Percentiles rank a stretch among this genome's conserved stretches.
These are phyloP conservation scores for Periplaneta americana DNA, from an alignment of 1,140 invertebrate species.

Conservation along the genomic window DNA sequence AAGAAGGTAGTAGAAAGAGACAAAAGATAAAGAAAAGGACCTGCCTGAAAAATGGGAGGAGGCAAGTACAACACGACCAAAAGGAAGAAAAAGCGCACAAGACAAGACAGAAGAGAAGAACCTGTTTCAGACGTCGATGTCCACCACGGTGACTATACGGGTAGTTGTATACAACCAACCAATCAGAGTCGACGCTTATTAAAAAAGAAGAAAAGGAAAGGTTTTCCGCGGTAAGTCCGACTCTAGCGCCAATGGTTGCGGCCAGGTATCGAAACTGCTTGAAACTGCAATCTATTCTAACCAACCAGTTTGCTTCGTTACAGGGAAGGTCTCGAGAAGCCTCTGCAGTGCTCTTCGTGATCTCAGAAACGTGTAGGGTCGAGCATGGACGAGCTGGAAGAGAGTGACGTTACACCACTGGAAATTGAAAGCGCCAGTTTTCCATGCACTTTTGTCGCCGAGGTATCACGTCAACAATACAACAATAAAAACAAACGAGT, in stretches of 20 bases:
- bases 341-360: not conserved
- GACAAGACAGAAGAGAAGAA: not conserved
- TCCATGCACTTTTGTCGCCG: too few species aligned
- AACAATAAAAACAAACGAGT: too few species aligned
- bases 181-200: not conserved
- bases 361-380: not conserved
- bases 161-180: slow-evolving; percentile 2
- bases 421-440: not conserved
- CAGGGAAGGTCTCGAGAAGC: not conserved
- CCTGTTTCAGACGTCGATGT: not conserved
- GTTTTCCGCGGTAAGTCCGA: not conserved
- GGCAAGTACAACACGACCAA: not conserved
- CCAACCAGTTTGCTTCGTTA: not conserved
- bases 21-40: not conserved
- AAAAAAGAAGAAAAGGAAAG: not conserved
- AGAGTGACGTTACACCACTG: not conserved
- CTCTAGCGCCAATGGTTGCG: not conserved
- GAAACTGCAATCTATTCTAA: not conserved
- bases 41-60: not conserved
- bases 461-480: not conserved
- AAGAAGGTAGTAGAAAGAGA: not conserved
- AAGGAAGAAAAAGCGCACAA: not conserved
- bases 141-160: not conserved
- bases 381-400: not conserved
- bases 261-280: not conserved